Evolutionary conservation across 2,113 vertebrate species (phyloP).

Genomic region (Heterochromis multidens): DNA sequence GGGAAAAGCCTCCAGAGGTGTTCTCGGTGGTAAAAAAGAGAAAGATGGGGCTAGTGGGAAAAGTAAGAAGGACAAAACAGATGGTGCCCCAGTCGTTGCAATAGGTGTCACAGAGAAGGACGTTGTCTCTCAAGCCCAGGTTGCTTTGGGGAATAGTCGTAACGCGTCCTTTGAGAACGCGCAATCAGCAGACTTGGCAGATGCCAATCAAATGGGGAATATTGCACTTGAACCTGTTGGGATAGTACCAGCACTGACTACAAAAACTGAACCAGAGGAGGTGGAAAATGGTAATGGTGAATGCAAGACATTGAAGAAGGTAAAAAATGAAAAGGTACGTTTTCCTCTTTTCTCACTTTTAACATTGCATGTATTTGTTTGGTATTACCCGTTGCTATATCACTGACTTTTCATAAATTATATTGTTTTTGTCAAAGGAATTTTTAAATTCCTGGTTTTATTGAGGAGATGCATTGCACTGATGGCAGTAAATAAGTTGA

Average conservation of each 20-base stretch:
- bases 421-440: background rate
- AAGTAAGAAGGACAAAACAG: constrained; percentile 95
- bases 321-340: constrained; percentile 98
- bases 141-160: constrained; percentile 83
- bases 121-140: constrained; percentile 83
- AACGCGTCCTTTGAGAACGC: constrained; percentile 85
- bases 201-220: constrained; percentile 91
- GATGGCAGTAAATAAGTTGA: background rate
- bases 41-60: constrained; percentile 90
- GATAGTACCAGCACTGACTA: constrained; percentile 87
- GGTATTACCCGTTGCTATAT: background rate
- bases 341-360: background rate
- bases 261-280: constrained; percentile 93
- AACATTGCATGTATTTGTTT: background rate
- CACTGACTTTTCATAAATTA: too few species aligned
- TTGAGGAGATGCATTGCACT: background rate
- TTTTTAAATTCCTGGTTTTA: background rate
- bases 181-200: constrained; percentile 84
- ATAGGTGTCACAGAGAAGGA: constrained; percentile 85
- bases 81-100: constrained; percentile 79
- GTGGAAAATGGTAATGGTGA: constrained; percentile 84
- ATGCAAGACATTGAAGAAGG: constrained; percentile 91
- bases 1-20: constrained; percentile 85
- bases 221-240: constrained; percentile 92
- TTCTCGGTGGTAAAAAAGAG: constrained; percentile 91